Evolutionary conservation across 2,888 invertebrate genomes (phyloP).

Genomic region (Keiferia lycopersicella): DNA sequence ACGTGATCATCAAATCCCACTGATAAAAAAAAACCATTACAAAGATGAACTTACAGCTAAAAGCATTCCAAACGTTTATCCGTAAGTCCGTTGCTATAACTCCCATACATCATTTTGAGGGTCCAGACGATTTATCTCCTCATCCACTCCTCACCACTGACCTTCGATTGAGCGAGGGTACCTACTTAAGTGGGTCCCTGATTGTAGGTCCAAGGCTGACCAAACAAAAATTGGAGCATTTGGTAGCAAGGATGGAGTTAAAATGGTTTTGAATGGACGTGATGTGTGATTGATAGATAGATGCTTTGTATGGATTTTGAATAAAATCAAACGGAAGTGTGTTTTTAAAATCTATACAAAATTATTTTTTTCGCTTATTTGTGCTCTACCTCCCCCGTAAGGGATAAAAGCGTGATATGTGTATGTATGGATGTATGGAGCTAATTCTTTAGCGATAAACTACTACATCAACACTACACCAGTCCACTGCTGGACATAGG

Average conservation of each 20-base stretch:
- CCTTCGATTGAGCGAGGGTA: conserved; percentile 18
- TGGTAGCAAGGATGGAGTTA: conserved; percentile 6
- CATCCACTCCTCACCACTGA: conserved; percentile 10
- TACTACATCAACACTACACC: too few relatives aligned
- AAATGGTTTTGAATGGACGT: background rate
- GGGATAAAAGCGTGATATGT: too few relatives aligned
- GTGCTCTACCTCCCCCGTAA: too few relatives aligned
- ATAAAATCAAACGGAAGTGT: background rate
- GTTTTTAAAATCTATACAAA: too few relatives aligned
- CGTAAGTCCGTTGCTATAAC: background rate
- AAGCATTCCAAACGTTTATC: background rate
- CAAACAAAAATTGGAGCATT: conserved; percentile 1
- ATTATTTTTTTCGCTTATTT: too few relatives aligned
- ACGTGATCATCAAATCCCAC: too few relatives aligned
- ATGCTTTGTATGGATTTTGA: background rate
- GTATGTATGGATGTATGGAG: too few relatives aligned
- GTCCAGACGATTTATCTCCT: conserved; percentile 12
- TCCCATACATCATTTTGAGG: conserved; percentile 6
- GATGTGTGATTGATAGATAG: background rate
- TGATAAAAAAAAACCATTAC: too few relatives aligned
- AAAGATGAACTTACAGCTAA: background rate
- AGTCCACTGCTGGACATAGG: too few relatives aligned
- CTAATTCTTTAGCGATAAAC: too few relatives aligned
- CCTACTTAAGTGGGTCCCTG: background rate
- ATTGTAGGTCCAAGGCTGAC: conserved; percentile 11